These are phyloP conservation scores for Pyrocoelia pectoralis DNA, from an alignment of 2,888 invertebrate species.

Conservation along the genomic window DNA sequence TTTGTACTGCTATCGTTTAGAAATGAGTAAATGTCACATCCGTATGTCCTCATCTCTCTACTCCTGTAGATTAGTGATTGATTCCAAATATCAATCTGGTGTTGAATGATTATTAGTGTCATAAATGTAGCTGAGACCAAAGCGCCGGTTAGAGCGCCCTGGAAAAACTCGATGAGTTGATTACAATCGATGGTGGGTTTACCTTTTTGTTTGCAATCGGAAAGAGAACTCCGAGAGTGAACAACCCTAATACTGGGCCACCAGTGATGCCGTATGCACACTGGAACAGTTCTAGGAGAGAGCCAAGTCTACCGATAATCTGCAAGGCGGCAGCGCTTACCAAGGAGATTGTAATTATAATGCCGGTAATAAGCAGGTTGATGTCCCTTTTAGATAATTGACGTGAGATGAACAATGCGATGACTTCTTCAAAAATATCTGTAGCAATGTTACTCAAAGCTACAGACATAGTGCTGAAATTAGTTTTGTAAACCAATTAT, in stretches of 20 bases:
- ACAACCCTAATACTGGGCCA: slow-evolving; percentile 72
- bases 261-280: slow-evolving; percentile 70
- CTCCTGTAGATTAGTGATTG: background rate
- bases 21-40: background rate
- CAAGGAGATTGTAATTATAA: slow-evolving; percentile 63
- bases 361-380: slow-evolving; percentile 66
- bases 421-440: slow-evolving; percentile 69
- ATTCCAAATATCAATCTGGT: background rate
- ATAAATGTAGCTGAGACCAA: background rate
- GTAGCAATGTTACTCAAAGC: slow-evolving; percentile 67
- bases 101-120: background rate
- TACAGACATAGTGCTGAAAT: slow-evolving; percentile 67
- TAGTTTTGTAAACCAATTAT: background rate
- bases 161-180: background rate
- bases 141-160: background rate
- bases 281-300: slow-evolving; percentile 69
- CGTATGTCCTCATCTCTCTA: background rate
- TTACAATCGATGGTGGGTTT: slow-evolving; percentile 13
- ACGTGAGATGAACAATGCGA: slow-evolving; percentile 63
- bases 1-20: too few species aligned
- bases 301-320: slow-evolving; percentile 68
- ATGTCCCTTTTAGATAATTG: slow-evolving; percentile 62
- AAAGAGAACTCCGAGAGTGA: slow-evolving; percentile 71
- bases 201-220: slow-evolving; percentile 69
- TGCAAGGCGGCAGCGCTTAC: slow-evolving; percentile 65